phyloP scores from a whole-genome alignment of 1,140 invertebrate species.

The Caenorhabditis briggsae region DNA sequence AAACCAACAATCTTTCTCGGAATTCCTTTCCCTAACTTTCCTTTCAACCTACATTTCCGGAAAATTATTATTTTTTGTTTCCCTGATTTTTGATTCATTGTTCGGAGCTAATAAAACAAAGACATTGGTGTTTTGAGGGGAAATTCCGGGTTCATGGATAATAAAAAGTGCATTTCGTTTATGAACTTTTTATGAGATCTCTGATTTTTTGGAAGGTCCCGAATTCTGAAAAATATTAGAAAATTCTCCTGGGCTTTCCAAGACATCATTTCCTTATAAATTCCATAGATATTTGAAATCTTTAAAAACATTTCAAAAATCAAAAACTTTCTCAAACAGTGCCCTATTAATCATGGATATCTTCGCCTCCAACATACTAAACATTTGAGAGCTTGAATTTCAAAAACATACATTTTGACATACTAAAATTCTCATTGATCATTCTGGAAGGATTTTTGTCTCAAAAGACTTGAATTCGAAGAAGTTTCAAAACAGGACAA shows the following conservation, averaged over 20 bases:
- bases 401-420: constrained; percentile 21
- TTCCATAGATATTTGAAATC: not conserved
- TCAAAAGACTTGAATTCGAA: not conserved
- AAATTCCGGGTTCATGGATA: not conserved
- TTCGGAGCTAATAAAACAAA: too few species aligned
- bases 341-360: constrained; percentile 25
- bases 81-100: not conserved
- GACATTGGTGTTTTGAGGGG: not conserved
- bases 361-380: not conserved
- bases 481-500: too few species aligned
- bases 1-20: not conserved
- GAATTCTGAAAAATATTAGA: too few species aligned
- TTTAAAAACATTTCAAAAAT: constrained; percentile 40
- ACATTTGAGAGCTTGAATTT: not conserved
- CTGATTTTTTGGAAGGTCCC: too few species aligned
- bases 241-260: too few species aligned
- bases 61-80: not conserved
- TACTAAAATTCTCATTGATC: constrained; percentile 12
- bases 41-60: not conserved
- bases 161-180: too few species aligned
- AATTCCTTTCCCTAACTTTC: not conserved
- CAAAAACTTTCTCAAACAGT: not conserved
- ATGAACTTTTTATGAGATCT: too few species aligned
- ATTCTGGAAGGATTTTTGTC: not conserved
- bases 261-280: not conserved